Percentiles rank a stretch among this genome's conserved stretches.
These are phyloP conservation scores for Nephrotoma appendiculata DNA, from an alignment of 2,888 invertebrate genomes.

Conservation along the genomic window DNA sequence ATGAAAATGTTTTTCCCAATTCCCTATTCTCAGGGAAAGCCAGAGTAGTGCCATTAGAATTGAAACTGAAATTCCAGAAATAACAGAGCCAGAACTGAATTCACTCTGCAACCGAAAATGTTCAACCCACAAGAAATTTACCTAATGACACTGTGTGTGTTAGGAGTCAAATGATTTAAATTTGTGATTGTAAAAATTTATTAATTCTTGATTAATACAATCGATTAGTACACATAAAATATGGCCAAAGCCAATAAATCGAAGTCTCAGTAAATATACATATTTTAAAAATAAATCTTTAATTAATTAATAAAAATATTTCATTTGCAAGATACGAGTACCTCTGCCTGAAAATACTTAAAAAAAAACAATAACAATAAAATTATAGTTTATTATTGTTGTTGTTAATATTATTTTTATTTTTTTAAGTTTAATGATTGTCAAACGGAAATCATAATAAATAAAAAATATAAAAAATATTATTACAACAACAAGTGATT, in stretches of 20 bases:
- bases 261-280: background rate
- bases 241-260: background rate
- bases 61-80: no score
- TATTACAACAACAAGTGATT: background rate
- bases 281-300: background rate
- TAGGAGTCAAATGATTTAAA: no score
- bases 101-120: no score
- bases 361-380: background rate
- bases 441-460: background rate
- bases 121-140: no score
- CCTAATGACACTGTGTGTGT: no score
- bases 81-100: no score
- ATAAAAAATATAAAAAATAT: background rate
- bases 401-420: background rate
- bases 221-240: background rate
- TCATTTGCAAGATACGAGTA: background rate
- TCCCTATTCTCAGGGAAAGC: no score
- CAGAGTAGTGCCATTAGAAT: no score
- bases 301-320: background rate
- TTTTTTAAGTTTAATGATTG: background rate
- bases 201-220: background rate
- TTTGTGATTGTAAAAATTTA: no score
- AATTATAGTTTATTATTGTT: background rate
- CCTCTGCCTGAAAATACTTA: background rate
- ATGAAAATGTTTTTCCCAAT: no score